Percentiles rank a stretch among this genome's conserved stretches.
Conservation (phyloP, 2,888 invertebrate species). For the Synergus gifuensis region DNA sequence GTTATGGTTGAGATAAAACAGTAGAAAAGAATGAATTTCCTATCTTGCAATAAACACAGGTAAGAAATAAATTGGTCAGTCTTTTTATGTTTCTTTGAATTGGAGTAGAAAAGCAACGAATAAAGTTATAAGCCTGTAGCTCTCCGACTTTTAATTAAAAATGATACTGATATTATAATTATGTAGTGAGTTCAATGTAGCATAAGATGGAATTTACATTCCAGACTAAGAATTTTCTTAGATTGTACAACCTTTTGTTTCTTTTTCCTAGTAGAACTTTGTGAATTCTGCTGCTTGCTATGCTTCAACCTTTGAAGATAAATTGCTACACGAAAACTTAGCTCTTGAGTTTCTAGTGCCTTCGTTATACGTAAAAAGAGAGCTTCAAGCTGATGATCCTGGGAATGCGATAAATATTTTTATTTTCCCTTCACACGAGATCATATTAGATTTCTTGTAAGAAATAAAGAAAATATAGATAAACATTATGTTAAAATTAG, state of each 20-base stretch:
- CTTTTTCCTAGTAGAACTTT: conserved; percentile 14
- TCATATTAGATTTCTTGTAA: not conserved
- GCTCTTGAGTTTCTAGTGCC: conserved; percentile 18
- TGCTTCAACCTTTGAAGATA: conserved; percentile 23
- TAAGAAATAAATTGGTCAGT: not conserved
- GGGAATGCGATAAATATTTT: not conserved
- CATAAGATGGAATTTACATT: not conserved
- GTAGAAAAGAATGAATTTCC: not conserved
- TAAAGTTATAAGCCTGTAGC: not conserved
- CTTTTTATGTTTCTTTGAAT: not conserved
- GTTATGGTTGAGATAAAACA: not conserved
- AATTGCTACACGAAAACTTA: conserved; percentile 29
- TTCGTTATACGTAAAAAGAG: conserved; percentile 5
- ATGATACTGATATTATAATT: not conserved
- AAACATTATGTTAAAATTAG: not conserved
- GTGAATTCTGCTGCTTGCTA: conserved; percentile 10
- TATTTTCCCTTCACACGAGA: not conserved
- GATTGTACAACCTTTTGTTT: not conserved
- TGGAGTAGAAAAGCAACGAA: not conserved
- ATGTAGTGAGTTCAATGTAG: not conserved
- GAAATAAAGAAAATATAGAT: not conserved
- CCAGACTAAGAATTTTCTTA: conserved; percentile 3
- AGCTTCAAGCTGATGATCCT: not conserved
- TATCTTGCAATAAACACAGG: not conserved
- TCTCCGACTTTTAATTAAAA: not conserved